Base-by-base conservation (phyloP, 2,113 vertebrate species). In the Euleptes europaea region DNA sequence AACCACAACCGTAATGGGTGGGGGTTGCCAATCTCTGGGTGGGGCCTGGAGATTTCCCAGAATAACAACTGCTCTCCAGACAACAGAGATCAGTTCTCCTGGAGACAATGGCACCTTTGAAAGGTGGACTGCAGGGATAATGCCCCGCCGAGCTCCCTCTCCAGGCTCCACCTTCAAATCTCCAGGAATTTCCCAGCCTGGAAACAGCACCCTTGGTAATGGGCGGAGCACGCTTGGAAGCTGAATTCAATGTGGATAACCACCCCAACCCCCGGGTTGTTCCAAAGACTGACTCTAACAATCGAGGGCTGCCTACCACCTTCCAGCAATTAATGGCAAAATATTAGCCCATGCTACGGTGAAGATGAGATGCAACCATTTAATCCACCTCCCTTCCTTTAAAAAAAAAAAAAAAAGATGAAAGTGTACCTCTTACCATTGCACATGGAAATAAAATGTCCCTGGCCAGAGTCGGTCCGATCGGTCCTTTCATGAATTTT, bases 401-500 rank as follows among this genome's bases (percentile, higher is more conserved):
- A 9, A 1, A 19, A 2, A 7, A 3, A 11, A 40, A 38, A 33
- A 49, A 90, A 90, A 88, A 85, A 49, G 88, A 80, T 79, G 90
- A 90, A 91, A 86, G 51, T n/a, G 21, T 72, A 78, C 57, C 54
- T 83, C 88, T 89, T 82, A 47, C 75, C 85, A 2, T 83, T 82
- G 35, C 80, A 49, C 74, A 40, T 73, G 80, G 57, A 86, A 94
- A 85, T 89, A 87, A 94, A 90, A 89, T 89, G 80, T 79, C 63
- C 77, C 82, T 92, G 77, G 81, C 78, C 86, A 86, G 83, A 92
- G 35, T 42, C n/a, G 89, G 80, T 84, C 76, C 90, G 75, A 89
- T 90, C 57, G 74, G 82, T 38, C 57, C 57, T 91, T 92, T 87
- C 84, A 84, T 84, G 87, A 92, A 93, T 91, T 92, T 89, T 89